These are phyloP conservation scores for Ivindomyrus marchei DNA, from an alignment of 2,113 vertebrate species.

Conservation along the genomic window DNA sequence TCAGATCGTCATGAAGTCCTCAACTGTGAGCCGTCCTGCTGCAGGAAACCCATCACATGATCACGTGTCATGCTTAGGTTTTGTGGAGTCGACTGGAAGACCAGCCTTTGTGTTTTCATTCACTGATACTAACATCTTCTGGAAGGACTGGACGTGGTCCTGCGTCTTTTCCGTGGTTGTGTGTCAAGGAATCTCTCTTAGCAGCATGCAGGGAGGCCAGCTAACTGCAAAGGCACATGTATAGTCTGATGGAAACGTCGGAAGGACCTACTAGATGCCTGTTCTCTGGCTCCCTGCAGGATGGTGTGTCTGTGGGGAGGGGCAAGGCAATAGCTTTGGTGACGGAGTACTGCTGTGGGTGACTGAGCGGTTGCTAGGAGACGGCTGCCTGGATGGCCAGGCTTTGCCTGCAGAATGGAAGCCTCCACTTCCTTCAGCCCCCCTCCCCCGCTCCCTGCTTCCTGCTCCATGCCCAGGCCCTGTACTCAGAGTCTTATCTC, in stretches of 20 bases:
- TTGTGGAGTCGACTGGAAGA: not conserved
- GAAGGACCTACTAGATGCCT: not conserved
- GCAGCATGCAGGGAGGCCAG: not conserved
- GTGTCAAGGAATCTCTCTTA: not conserved
- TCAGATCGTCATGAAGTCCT: not conserved
- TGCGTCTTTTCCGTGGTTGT: not conserved
- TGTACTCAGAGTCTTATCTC: not conserved
- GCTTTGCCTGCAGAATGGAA: slow-evolving; percentile 6
- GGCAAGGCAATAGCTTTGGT: not conserved
- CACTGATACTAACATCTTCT: not conserved
- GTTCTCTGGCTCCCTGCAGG: not conserved
- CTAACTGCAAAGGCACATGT: not conserved
- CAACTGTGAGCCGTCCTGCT: not conserved
- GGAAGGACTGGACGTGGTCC: not conserved
- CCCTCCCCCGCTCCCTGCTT: not conserved
- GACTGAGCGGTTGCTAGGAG: slow-evolving; percentile 24
- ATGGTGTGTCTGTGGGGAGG: not conserved
- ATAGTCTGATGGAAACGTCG: not conserved
- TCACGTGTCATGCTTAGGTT: not conserved
- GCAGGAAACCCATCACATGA: not conserved
- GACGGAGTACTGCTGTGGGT: slow-evolving; percentile 10
- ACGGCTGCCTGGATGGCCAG: slow-evolving; percentile 4
- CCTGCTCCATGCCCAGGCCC: not conserved
- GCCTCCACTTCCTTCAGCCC: not conserved
- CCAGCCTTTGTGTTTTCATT: not conserved